Conservation (phyloP, 1,140 invertebrate genomes). For the Latrodectus geometricus region DNA sequence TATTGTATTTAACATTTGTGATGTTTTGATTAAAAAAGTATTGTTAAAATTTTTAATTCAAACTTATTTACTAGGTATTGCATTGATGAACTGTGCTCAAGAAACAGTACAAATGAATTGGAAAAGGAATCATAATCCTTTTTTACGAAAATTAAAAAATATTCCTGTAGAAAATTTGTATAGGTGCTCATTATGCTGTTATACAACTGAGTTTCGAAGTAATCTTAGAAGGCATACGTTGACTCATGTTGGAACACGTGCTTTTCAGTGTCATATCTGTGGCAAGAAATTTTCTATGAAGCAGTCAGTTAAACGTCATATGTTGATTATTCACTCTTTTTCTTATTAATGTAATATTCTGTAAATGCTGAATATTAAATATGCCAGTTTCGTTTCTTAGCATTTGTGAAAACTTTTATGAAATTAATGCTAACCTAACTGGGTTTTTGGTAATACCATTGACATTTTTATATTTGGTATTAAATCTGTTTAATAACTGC, state of each 20-base stretch:
- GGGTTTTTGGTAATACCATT: no score
- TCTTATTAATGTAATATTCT: neutral
- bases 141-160: neutral
- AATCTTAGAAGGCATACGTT: conserved; percentile 72
- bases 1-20: no score
- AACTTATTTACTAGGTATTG: no score
- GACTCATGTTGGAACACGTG: conserved; percentile 75
- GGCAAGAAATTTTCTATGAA: conserved; percentile 80
- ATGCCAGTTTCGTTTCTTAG: no score
- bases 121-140: neutral
- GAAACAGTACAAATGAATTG: neutral
- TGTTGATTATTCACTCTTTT: neutral
- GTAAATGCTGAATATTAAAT: conserved; percentile 44
- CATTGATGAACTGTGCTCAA: neutral
- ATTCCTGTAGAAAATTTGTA: conserved; percentile 4
- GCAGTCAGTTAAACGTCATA: conserved; percentile 34
- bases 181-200: conserved; percentile 64
- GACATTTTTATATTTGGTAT: no score
- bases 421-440: no score
- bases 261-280: conserved; percentile 88
- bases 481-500: no score
- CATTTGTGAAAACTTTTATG: no score
- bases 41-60: no score
- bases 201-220: conserved; percentile 74
- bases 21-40: no score